A percentile compares a stretch with the other conserved stretches of the same genome.
Evolutionary conservation across 2,797 vertebrate species (phyloP).

Genomic region (Amblyraja radiata): DNA sequence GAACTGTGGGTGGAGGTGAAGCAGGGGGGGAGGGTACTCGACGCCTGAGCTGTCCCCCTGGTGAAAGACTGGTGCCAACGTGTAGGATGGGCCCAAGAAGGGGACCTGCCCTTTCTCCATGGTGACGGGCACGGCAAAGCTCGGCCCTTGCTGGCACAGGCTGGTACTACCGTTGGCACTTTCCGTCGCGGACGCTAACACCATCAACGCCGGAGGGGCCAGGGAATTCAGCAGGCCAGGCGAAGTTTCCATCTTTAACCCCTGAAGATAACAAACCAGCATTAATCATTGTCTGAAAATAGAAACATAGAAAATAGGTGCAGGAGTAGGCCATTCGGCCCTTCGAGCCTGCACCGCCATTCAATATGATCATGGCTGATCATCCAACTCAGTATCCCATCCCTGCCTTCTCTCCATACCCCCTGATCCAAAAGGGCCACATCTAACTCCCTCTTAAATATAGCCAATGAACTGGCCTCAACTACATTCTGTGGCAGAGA

Average conservation of each 20-base stretch:
- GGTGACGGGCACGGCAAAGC: conserved; percentile 40
- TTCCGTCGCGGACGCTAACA: conserved; percentile 44
- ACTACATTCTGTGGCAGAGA: no score
- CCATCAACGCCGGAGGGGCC: conserved; percentile 44
- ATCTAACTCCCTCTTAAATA: no score
- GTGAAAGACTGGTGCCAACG: conserved; percentile 42
- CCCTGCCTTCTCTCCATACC: no score
- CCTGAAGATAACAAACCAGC: neutral
- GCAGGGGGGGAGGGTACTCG: conserved; percentile 40
- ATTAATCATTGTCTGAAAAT: neutral
- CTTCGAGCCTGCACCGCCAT: no score
- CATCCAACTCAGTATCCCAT: no score
- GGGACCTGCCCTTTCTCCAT: conserved; percentile 43
- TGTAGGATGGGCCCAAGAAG: conserved; percentile 43
- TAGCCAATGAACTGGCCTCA: no score
- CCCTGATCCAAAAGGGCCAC: no score
- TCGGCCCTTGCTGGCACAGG: conserved; percentile 40
- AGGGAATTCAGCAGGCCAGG: conserved; percentile 41
- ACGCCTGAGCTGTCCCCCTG: conserved; percentile 39
- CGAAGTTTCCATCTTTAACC: conserved; percentile 41
- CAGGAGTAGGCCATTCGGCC: no score
- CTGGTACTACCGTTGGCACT: conserved; percentile 31
- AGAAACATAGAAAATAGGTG: no score
- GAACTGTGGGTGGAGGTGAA: conserved; percentile 42
- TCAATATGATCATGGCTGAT: no score